Evolutionary conservation across 2,113 vertebrate species (phyloP).

Genomic region (Equus quagga): DNA sequence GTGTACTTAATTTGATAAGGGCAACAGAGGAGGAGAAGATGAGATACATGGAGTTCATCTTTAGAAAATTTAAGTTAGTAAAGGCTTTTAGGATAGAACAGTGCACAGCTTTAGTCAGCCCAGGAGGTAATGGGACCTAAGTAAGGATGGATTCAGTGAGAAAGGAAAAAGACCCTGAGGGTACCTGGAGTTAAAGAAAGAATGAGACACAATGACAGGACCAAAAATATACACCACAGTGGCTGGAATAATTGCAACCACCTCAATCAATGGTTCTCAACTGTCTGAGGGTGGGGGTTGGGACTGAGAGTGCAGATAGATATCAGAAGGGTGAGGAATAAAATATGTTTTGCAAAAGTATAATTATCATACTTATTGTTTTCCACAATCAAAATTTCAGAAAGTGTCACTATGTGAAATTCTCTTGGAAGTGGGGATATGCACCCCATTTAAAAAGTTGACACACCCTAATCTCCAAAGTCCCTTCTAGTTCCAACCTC

Average conservation of each 20-base stretch:
- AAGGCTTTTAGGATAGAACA: background rate
- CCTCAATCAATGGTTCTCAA: background rate
- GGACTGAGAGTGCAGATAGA: background rate
- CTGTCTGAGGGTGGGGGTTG: background rate
- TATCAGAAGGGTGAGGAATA: background rate
- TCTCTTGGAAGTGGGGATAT: background rate
- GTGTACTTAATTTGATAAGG: background rate
- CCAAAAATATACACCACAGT: background rate
- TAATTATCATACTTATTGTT: background rate
- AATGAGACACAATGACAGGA: too few relatives aligned
- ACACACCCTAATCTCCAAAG: background rate
- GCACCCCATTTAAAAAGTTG: background rate
- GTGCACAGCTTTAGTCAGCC: background rate
- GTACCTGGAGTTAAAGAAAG: too few relatives aligned
- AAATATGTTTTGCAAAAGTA: constrained; percentile 16
- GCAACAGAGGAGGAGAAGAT: background rate
- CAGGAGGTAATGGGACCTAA: background rate
- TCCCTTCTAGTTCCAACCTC: background rate
- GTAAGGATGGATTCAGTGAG: too few relatives aligned
- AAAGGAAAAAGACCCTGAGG: too few relatives aligned
- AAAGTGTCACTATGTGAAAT: background rate
- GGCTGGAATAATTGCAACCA: background rate
- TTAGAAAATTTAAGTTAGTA: background rate
- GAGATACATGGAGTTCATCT: background rate
- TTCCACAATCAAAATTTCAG: constrained; percentile 1